Base-by-base conservation (phyloP, 2,888 invertebrate genomes). In the Lasioglossum zephyrum region DNA sequence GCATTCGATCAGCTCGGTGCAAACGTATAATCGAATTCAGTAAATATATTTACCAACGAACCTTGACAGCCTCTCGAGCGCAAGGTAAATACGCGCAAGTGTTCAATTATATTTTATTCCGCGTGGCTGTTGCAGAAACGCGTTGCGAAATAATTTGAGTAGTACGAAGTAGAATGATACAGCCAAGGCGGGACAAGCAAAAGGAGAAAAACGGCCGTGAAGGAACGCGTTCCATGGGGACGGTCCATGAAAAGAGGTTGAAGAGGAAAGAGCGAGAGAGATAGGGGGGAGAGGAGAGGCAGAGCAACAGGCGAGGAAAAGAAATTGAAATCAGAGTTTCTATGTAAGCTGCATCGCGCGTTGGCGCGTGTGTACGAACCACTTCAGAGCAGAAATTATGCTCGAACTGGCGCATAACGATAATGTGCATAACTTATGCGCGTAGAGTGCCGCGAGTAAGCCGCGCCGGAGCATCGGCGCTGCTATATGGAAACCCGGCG, bases 361-460 rank as follows among this genome's bases (percentile, higher is more conserved):
- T 53, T 74, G 79, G 82, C 73, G 69, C 75, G 87, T 77, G 80
- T 77, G 66, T 83, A 73, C 79, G 87, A 36, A 79, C 83, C 83
- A 83, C 87, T 86, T 73, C 85, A 72, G 82, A 82, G 80, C 75
- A 80, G 81, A 90, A 90, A 84, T 90, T 88, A 88, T 82, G 86
- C 81, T 47, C 84, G 84, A 80, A 81, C 78, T 73, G 83, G 85
- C 88, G 83, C 84, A 84, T 82, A 85, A 82, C 81, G 90, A 86
- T 90, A 90, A 88, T 87, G 84, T 87, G 88, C 86, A 84, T 87
- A 90, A 90, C 78, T 84, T 88, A 85, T 84, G 87, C 77, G 80
- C 82, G 72, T 87, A 75, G 84, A 81, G 78, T 81, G 69, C 82
- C 78, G 79, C 75, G 57, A 60, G 57, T 60, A 63, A 63, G 73